Base-by-base conservation (phyloP, 2,797 vertebrate species). In the Notoglanidium macrostoma region DNA sequence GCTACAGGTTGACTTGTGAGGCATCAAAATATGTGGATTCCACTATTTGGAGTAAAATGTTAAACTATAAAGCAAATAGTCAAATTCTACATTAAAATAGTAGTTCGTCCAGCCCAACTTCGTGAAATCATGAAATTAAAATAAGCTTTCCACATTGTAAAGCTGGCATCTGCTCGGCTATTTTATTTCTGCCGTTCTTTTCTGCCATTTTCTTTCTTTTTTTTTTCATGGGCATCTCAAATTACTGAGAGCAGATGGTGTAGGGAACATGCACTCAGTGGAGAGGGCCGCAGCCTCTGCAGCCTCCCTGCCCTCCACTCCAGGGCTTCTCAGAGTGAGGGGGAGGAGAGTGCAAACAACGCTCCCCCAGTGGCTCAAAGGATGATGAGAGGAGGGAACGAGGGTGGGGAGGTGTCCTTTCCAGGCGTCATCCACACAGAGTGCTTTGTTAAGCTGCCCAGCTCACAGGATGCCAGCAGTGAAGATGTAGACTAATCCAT, bases 211-310 rank as follows among this genome's bases (percentile, higher is more conserved):
- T 93, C 83, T 77, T 92, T 93, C 92, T 83, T 78, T 74, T 86
- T 87, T 88, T 88, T 86, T 91, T 73, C 87, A 82, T 92, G 92
- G 92, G 92, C 91, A 92, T 95, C 94, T 96, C 92, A 92, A 95
- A 95, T 96, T 96, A 95, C 96, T 94, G 93, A 90, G 79, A 93
- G 96, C 96, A 97, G 96, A 97, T 96, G 95, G 96, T 94, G 94
- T 93, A 93, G 95, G 94, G 94, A 96, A 96, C 91, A 93, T 93
- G 92, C 93, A 94, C 95, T 95, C 92, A 90, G 91, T 92, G 92
- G 93, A 94, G 91, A 89, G 94, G 95, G 95, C 92, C 92, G 89
- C 90, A 94, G 94, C 93, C 94, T 93, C 92, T 92, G 91, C 91
- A 94, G 93, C 92, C 94, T 93, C 94, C 85, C 87, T 82, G 83